Evolutionary conservation across 2,797 vertebrate genomes (phyloP), one percentile per base, ranked within the genome.

Genomic region (Arctocebus calabarensis): DNA sequence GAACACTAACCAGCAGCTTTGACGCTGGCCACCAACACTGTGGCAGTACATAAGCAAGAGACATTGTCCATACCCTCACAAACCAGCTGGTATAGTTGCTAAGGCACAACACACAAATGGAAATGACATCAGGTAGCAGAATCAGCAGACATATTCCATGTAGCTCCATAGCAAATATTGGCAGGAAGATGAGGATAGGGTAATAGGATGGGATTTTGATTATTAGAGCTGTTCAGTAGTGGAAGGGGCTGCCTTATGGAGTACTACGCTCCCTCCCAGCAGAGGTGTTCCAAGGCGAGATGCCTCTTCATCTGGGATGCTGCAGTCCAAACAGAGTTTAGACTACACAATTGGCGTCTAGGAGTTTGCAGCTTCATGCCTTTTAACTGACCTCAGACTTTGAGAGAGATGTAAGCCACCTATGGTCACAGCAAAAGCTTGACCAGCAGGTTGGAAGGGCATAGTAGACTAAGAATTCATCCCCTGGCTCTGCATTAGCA

Each of bases 301-400:
- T 86, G 40, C 40, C 32, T 93, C 77, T 94, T 17, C 62, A 17
- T 91, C 64, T 85, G 40, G 37, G 52, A 66, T 71, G 37, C 78
- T 74, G 55, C 6, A 48, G 77, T 74, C 48, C 23, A 87, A 37
- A 70, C 3, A 59, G 17, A 92, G 48, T 78, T 61, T 32, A 78
- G n/a, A 61, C 13, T 16, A 12, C 3, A 25, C 61, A 59, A 52
- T 25, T 68, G 61, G 62, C 59, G 43, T 61, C 73, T 88, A 13
- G 34, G 71, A 88, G 32, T 92, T 86, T 90, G 23, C 64, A 75
- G 37, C 68, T 93, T 94, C 40, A 48, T 86, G 25, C 68, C 59
- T 97, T 93, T 93, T 90, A 87, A 55, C 32, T 96, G 82, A 90
- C 64, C 88, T 95, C 34, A 27, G 32, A 71, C 23, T 74, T 90